phyloP scores from a whole-genome alignment of 2,888 invertebrate species.

The Harpalus rufipes region DNA sequence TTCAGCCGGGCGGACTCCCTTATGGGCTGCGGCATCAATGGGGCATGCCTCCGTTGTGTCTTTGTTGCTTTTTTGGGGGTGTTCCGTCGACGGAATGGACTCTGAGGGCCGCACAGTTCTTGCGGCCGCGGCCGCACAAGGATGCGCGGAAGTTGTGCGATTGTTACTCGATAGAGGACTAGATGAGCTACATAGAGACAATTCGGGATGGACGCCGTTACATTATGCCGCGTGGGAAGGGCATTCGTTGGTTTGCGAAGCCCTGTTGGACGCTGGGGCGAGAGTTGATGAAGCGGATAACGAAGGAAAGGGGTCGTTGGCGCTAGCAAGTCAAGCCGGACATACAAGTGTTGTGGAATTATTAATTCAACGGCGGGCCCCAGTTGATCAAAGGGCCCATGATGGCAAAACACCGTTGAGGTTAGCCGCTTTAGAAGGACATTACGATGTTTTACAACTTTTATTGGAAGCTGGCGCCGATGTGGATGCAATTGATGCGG shows the following conservation, averaged over 20 bases:
- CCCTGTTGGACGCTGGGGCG: conserved; percentile 91
- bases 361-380: conserved; percentile 87
- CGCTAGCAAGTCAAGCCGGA: conserved; percentile 94
- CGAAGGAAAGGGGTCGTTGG: conserved; percentile 92
- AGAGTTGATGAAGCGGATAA: conserved; percentile 94
- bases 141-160: conserved; percentile 92
- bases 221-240: conserved; percentile 98
- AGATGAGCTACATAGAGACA: conserved; percentile 93
- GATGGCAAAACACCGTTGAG: conserved; percentile 93
- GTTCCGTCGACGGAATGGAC: conserved; percentile 96
- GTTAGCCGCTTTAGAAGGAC: conserved; percentile 90
- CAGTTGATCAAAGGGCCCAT: conserved; percentile 91
- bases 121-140: conserved; percentile 91
- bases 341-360: conserved; percentile 84
- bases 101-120: conserved; percentile 94
- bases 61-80: conserved; percentile 95
- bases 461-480: conserved; percentile 88
- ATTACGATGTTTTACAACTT: conserved; percentile 87
- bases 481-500: conserved; percentile 93
- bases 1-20: conserved; percentile 88
- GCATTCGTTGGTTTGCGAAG: conserved; percentile 90
- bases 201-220: conserved; percentile 97
- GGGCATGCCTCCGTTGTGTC: conserved; percentile 93
- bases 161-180: conserved; percentile 92
- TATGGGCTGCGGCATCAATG: conserved; percentile 96